These are phyloP conservation scores for Lasioglossum vierecki DNA, from an alignment of 2,888 invertebrate genomes.

Conservation along the genomic window DNA sequence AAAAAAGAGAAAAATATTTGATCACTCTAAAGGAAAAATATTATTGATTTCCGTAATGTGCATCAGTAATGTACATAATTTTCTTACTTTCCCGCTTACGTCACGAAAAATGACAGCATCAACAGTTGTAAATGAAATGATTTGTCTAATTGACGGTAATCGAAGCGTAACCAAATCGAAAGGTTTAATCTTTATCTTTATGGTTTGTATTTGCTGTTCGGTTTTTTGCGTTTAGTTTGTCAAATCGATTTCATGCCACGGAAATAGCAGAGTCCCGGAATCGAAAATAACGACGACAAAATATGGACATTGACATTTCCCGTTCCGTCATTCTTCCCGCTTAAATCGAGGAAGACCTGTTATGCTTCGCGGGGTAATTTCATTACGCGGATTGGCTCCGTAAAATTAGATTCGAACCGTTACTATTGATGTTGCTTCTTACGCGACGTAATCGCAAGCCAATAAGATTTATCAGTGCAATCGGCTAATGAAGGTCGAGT, in stretches of 20 bases:
- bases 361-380: not conserved
- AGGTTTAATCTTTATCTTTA: conserved; percentile 14
- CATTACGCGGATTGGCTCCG: not conserved
- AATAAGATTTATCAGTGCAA: not conserved
- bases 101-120: not conserved
- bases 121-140: not conserved
- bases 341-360: not conserved
- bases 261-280: not conserved
- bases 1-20: not conserved
- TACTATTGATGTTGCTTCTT: not conserved
- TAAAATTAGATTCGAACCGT: not conserved
- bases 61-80: not conserved
- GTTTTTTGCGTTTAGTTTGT: not conserved
- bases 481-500: conserved; percentile 1
- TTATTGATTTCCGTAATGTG: not conserved
- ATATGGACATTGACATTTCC: conserved; percentile 42
- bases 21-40: not conserved
- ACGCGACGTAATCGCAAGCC: not conserved
- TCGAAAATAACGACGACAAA: conserved; percentile 11
- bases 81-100: not conserved
- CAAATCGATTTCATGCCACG: conserved; percentile 27
- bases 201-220: not conserved
- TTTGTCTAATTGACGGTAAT: conserved; percentile 12
- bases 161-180: conserved; percentile 17
- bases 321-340: not conserved